These are phyloP conservation scores for Anthoscopus minutus DNA, from an alignment of 2,113 vertebrate species.

Conservation along the genomic window DNA sequence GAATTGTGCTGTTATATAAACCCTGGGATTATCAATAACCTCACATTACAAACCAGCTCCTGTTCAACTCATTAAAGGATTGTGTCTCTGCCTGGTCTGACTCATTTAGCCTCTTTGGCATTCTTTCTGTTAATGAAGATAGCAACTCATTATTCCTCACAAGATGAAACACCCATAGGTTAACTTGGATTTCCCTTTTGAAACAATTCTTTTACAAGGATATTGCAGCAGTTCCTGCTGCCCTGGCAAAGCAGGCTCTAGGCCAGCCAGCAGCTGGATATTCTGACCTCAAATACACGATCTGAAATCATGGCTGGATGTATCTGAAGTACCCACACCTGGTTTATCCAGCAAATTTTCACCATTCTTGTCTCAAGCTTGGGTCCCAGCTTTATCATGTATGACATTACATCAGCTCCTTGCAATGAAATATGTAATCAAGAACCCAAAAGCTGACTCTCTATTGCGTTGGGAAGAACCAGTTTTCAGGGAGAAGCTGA, in stretches of 20 bases:
- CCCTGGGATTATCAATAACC: constrained; percentile 61
- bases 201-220: constrained; percentile 20
- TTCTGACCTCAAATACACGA: constrained; percentile 60
- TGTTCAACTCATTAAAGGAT: constrained; percentile 56
- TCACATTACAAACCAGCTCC: constrained; percentile 60
- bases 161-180: constrained; percentile 46
- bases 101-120: constrained; percentile 39
- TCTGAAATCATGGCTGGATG: constrained; percentile 45
- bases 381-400: constrained; percentile 30
- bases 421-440: constrained; percentile 64
- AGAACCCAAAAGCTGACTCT: constrained; percentile 53
- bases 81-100: constrained; percentile 59
- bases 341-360: constrained; percentile 52
- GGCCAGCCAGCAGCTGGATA: constrained; percentile 44
- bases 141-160: constrained; percentile 36
- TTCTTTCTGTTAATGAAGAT: constrained; percentile 47
- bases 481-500: constrained; percentile 41
- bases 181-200: constrained; percentile 59
- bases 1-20: constrained; percentile 61
- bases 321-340: constrained; percentile 28
- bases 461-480: constrained; percentile 46
- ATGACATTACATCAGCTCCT: constrained; percentile 39
- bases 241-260: constrained; percentile 8
- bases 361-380: constrained; percentile 3
- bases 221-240: constrained; percentile 44